Base-by-base conservation (phyloP, 1,140 invertebrate species). In the Meteorus sp. region DNA sequence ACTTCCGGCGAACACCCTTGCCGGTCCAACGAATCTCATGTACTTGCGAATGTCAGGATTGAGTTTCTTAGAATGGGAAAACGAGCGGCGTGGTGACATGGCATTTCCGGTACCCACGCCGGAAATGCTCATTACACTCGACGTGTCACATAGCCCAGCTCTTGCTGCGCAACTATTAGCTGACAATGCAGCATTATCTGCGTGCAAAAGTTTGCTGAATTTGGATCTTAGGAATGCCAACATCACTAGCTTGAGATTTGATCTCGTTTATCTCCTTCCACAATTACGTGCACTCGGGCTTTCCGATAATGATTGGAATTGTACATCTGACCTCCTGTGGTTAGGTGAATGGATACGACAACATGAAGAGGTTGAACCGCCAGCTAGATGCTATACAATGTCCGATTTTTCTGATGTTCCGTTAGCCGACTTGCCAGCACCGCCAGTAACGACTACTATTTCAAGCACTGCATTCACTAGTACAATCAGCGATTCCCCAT, bases 101-200 rank as follows among this genome's bases (percentile, higher is more conserved):
- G 83, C 84, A 35, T 90, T 89, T 76, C 88, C 88, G 1, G 82
- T 89, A 50, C 82, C 86, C 8, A 81, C 87, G 15, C 85, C 89
- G 3, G 85, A 88, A 66, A 82, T 85, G 68, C 79, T 94, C 22
- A 81, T 88, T 65, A 83, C 79, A 55, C 79, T 94, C 22, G 86
- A 93, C 71, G 75, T 94, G 35, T 86, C 89, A 58, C 83, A 84
- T 56, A 93, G 91, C 69, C 85, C 89, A 0, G 82, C 82, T 6
- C 76, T 94, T 27, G 86, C 87, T 1, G 78, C 83, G 37, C 86
- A 86, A 68, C 78, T 92, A 19, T 69, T 93, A 39, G 81, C 82
- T 7, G 88, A 90, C 64, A 85, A 86, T 15, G 87, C 88, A 1
- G 85, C 88, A 4, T 74, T 92, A 39, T 85, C 86, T 17, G 86